phyloP scores from a whole-genome alignment of 2,888 invertebrate species.

The Ptychoptera contaminata region DNA sequence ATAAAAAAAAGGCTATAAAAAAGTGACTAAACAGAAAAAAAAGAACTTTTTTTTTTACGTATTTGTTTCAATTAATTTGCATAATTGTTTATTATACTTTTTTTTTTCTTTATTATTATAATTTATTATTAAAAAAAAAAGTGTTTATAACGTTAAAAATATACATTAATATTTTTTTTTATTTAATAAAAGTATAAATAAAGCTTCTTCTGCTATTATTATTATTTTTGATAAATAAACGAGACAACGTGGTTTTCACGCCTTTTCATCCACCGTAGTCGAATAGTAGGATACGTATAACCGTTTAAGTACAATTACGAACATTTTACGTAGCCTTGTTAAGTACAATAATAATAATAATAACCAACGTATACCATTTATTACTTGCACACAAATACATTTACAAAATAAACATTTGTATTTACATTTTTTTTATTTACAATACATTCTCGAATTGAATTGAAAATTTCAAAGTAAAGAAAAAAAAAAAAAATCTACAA shows the following conservation, averaged over 20 bases:
- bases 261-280: constrained; percentile 2
- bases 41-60: not conserved
- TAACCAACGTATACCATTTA: no score
- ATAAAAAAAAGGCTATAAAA: no score
- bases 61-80: not conserved
- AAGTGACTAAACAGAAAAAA: not conserved
- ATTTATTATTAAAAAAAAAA: not conserved
- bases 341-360: no score
- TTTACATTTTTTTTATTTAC: no score
- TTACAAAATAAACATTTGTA: no score
- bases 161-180: not conserved
- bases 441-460: no score
- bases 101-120: not conserved
- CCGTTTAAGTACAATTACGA: no score
- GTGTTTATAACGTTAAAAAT: not conserved
- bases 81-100: not conserved
- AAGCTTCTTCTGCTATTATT: not conserved
- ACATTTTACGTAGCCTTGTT: no score
- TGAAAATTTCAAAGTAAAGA: no score
- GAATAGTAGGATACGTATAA: not conserved
- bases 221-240: constrained; percentile 3
- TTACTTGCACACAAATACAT: no score
- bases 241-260: constrained; percentile 12
- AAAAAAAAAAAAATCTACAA: no score
- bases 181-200: not conserved